A percentile compares a stretch with the other conserved stretches of the same genome.
Evolutionary conservation across 2,113 vertebrate species (phyloP).

Genomic region (Anseranas semipalmata): DNA sequence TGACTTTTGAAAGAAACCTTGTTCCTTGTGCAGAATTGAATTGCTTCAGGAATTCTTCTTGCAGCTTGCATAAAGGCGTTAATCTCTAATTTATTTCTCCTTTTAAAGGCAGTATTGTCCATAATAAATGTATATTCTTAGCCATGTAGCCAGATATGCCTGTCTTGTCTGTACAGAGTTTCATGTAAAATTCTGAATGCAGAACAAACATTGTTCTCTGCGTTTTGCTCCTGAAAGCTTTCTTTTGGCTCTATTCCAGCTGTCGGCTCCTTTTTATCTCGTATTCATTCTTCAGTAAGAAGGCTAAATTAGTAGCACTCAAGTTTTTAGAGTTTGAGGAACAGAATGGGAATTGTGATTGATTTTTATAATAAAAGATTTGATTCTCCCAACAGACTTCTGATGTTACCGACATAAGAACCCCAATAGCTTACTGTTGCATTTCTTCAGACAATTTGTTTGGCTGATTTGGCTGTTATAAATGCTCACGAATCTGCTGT

Average conservation of each 20-base stretch:
- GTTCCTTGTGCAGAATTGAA: slow-evolving; percentile 69
- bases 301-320: slow-evolving; percentile 73
- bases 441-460: slow-evolving; percentile 63
- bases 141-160: neutral
- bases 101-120: slow-evolving; percentile 28
- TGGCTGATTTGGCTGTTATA: slow-evolving; percentile 67
- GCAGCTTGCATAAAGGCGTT: slow-evolving; percentile 42
- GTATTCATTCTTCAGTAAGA: slow-evolving; percentile 63
- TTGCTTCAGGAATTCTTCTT: slow-evolving; percentile 58
- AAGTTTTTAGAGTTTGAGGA: slow-evolving; percentile 43
- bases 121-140: slow-evolving; percentile 34
- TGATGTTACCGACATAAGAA: slow-evolving; percentile 51
- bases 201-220: slow-evolving; percentile 31
- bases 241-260: slow-evolving; percentile 70
- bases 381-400: slow-evolving; percentile 37
- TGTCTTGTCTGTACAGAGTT: slow-evolving; percentile 2
- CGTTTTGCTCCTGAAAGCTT: slow-evolving; percentile 67
- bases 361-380: slow-evolving; percentile 61
- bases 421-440: slow-evolving; percentile 49
- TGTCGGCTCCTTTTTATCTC: slow-evolving; percentile 76
- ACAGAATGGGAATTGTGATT: slow-evolving; percentile 64
- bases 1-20: slow-evolving; percentile 75
- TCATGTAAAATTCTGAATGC: neutral
- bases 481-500: slow-evolving; percentile 54
- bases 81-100: slow-evolving; percentile 65